Percentiles rank a stretch among this genome's conserved stretches.
Evolutionary conservation across 2,113 vertebrate species (phyloP).

Genomic region (Thunnus thynnus): DNA sequence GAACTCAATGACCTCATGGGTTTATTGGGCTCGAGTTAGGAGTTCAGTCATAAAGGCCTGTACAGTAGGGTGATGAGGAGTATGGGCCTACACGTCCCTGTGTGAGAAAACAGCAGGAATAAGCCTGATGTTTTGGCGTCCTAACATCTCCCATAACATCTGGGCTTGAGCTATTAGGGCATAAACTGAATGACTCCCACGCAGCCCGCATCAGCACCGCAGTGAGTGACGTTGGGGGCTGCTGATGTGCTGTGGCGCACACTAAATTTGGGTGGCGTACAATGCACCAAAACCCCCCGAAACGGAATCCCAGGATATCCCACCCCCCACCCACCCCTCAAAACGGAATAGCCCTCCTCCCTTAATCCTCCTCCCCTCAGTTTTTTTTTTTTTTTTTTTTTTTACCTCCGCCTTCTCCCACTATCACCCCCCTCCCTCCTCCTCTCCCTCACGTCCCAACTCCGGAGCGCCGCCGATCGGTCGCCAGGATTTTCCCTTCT

Average conservation of each 20-base stretch:
- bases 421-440: slow-evolving; percentile 51
- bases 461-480: slow-evolving; percentile 87
- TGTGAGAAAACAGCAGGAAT: background rate
- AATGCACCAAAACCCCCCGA: slow-evolving; percentile 78
- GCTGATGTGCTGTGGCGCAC: slow-evolving; percentile 68
- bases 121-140: background rate
- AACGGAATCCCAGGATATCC: slow-evolving; percentile 85
- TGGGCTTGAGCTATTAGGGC: slow-evolving; percentile 21
- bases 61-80: too few species aligned
- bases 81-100: too few species aligned
- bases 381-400: slow-evolving; percentile 13
- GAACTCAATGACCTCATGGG: slow-evolving; percentile 6
- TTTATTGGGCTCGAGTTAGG: background rate
- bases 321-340: slow-evolving; percentile 69
- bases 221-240: slow-evolving; percentile 52
- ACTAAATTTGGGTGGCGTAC: slow-evolving; percentile 71
- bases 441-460: slow-evolving; percentile 67
- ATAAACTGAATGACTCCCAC: slow-evolving; percentile 53
- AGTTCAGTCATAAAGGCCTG: background rate
- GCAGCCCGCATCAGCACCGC: slow-evolving; percentile 73
- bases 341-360: slow-evolving; percentile 77
- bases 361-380: slow-evolving; percentile 52
- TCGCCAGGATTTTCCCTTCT: slow-evolving; percentile 77
- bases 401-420: slow-evolving; percentile 64
- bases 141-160: slow-evolving; percentile 36